Conservation (phyloP, 2,888 invertebrate species). For the Bellardia pandia region DNA sequence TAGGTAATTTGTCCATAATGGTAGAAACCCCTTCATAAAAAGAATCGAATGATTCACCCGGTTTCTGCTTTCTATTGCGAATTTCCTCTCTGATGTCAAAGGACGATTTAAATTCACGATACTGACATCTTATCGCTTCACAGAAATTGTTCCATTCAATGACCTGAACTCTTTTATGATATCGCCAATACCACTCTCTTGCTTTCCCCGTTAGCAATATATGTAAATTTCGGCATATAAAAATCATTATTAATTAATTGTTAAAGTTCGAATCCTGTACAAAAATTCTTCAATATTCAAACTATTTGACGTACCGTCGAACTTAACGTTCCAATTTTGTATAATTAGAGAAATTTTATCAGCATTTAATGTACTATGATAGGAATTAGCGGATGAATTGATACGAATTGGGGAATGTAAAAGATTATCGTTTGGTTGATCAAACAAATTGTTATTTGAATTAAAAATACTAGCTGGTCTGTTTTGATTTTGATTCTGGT, state of each 20-base stretch:
- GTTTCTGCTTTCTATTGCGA: slow-evolving; percentile 15
- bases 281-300: not conserved
- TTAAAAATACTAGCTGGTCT: not conserved
- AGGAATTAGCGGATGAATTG: not conserved
- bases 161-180: not conserved
- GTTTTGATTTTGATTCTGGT: not conserved
- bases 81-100: not conserved
- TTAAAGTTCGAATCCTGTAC: not conserved
- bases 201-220: not conserved
- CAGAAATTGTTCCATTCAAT: slow-evolving; percentile 42
- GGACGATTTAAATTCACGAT: slow-evolving; percentile 27
- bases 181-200: not conserved
- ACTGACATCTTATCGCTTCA: slow-evolving; percentile 29
- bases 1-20: slow-evolving; percentile 5
- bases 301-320: not conserved
- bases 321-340: not conserved
- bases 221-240: not conserved
- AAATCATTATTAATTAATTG: not conserved
- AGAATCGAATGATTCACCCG: slow-evolving; percentile 18
- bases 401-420: not conserved
- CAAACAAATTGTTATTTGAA: not conserved
- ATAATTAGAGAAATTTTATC: not conserved
- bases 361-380: not conserved
- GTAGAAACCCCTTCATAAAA: slow-evolving; percentile 8
- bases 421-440: not conserved